Evolutionary conservation across 2,888 invertebrate species (phyloP), one percentile per base, ranked within the genome.

Genomic region (Prenolepis imparis): DNA sequence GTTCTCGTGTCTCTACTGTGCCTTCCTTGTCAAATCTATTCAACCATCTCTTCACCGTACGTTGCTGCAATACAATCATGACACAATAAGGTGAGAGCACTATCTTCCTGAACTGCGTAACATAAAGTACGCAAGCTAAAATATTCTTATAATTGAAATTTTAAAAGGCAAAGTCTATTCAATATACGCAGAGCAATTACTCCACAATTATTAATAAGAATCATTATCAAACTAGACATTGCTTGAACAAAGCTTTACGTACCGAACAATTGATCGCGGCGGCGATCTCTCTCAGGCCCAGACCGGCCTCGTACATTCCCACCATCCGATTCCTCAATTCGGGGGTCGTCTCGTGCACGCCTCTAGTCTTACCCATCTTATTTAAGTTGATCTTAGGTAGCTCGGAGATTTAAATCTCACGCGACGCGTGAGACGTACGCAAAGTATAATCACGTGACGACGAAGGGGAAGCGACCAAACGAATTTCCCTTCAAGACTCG

Each of bases 271-370:
- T 94, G 18, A 94, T 91, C 0, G 94, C 94, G 4, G 91, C 92
- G 12, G 94, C 94, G 72, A 94, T 94, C 85, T 94, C 94, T 21
- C 94, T 88, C 12, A 94, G 89, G 3, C 94, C 94, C 36, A 94
- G 89, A 67, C 94, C 94, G 41, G 94, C 94, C 87, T 94, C 94
- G 83, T 94, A 94, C 94, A 94, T 94, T 78, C 94, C 94, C 24
- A 94, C 94, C 94, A 94, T 94, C 36, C 94, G 93, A 84, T 94
- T 94, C 78, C 94, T 88, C 55, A 94, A 86, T 89, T 94, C 94
- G 28, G 94, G 94, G 18, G 94, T 94, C 8, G 94, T 94, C 90
- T 94, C 94, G 82, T 94, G 94, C 3, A 94, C 94, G 48, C 94
- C 94, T 86, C 94, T 92, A 5, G 94, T 94, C 88, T 94, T 94